Evolutionary conservation across 2,888 invertebrate species (phyloP).

Genomic region (Geophilus truncorum): DNA sequence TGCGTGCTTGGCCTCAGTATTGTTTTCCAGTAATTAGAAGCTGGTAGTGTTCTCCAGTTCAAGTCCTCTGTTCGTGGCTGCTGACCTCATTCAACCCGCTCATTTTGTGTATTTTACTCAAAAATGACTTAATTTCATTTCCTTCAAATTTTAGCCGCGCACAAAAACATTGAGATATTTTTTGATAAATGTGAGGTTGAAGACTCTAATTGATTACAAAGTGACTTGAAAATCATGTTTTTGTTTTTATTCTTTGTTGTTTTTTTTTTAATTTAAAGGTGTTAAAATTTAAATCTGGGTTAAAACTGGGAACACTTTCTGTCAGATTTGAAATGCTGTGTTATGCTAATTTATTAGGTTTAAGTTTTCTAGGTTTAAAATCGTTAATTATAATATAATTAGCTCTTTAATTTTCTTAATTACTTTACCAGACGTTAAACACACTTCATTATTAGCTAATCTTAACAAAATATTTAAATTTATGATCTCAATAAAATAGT

Average conservation of each 20-base stretch:
- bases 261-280: neutral
- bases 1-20: conserved; percentile 10
- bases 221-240: neutral
- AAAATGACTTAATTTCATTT: neutral
- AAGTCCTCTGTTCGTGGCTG: conserved; percentile 13
- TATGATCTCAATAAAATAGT: neutral
- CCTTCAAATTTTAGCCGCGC: neutral
- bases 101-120: neutral
- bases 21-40: conserved; percentile 20
- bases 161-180: neutral
- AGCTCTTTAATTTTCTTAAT: neutral
- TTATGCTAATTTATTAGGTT: neutral
- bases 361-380: neutral
- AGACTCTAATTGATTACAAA: no score
- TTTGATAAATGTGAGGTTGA: no score
- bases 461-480: neutral
- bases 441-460: no score
- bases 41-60: conserved; percentile 16
- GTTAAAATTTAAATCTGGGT: neutral
- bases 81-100: neutral
- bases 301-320: neutral
- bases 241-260: neutral
- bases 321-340: neutral
- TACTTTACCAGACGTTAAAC: neutral
- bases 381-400: neutral